phyloP scores from a whole-genome alignment of 2,888 invertebrate genomes.

The Tipula vernalis region DNA sequence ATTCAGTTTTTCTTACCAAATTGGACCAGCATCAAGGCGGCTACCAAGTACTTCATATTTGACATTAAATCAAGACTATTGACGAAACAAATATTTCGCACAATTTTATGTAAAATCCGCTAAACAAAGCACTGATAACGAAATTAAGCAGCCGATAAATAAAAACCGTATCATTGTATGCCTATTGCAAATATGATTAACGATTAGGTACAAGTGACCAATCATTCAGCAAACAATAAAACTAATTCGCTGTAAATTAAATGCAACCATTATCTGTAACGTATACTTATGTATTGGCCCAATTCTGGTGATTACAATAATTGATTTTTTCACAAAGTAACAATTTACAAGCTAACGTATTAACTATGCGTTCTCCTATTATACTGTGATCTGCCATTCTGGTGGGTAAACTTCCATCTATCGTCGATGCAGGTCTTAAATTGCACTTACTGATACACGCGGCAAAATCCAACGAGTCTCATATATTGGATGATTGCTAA shows the following conservation, averaged over 20 bases:
- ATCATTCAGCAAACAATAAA: not conserved
- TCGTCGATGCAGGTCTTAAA: constrained; percentile 10
- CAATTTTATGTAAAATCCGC: not conserved
- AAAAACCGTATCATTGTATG: not conserved
- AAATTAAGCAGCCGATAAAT: not conserved
- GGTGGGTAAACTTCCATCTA: not conserved
- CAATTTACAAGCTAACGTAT: too few relatives aligned
- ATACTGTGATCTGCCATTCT: too few relatives aligned
- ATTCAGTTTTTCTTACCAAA: not conserved
- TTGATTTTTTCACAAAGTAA: too few relatives aligned
- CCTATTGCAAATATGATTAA: not conserved
- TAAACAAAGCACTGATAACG: not conserved
- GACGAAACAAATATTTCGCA: not conserved
- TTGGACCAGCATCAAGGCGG: not conserved
- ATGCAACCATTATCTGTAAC: too few relatives aligned
- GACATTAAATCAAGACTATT: not conserved
- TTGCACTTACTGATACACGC: constrained; percentile 21
- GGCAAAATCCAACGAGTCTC: constrained; percentile 16
- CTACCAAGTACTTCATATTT: not conserved
- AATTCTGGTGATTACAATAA: too few relatives aligned
- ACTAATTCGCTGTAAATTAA: not conserved
- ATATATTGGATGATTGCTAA: not conserved
- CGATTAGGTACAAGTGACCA: not conserved
- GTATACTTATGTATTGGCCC: too few relatives aligned
- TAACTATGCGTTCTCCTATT: too few relatives aligned